phyloP scores from a whole-genome alignment of 2,113 vertebrate genomes.

The Reinhardtius hippoglossoides region DNA sequence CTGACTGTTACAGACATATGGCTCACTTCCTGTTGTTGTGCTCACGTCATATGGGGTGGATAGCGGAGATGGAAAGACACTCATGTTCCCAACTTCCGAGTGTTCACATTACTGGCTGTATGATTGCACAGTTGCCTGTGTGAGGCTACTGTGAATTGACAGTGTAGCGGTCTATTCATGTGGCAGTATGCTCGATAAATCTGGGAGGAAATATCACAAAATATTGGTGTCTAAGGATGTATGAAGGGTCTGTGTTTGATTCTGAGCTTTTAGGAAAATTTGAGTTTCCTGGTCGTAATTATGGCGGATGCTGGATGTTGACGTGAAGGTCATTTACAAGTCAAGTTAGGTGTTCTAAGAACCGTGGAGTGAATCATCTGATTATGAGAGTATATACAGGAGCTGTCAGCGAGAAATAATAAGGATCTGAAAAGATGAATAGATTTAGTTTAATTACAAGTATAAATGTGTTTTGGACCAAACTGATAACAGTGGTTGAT shows the following conservation, averaged over 20 bases:
- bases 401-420: no score
- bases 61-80: background rate
- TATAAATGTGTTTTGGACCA: no score
- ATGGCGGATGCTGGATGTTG: no score
- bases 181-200: background rate
- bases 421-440: no score
- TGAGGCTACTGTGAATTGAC: background rate
- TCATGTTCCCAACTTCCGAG: background rate
- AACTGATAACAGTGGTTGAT: no score
- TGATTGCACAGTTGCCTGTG: background rate
- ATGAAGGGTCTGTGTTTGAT: background rate
- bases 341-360: no score
- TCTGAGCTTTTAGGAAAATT: no score
- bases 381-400: no score
- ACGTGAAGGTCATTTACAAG: no score
- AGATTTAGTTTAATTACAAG: no score
- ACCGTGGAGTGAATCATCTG: no score
- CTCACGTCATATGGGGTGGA: background rate
- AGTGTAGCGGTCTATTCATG: background rate
- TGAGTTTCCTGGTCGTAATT: no score
- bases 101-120: background rate
- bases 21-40: conserved; percentile 25
- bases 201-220: background rate
- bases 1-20: conserved; percentile 19
- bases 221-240: background rate